Conservation (phyloP, 2,113 vertebrate genomes). For the Nothoprocta pentlandii region DNA sequence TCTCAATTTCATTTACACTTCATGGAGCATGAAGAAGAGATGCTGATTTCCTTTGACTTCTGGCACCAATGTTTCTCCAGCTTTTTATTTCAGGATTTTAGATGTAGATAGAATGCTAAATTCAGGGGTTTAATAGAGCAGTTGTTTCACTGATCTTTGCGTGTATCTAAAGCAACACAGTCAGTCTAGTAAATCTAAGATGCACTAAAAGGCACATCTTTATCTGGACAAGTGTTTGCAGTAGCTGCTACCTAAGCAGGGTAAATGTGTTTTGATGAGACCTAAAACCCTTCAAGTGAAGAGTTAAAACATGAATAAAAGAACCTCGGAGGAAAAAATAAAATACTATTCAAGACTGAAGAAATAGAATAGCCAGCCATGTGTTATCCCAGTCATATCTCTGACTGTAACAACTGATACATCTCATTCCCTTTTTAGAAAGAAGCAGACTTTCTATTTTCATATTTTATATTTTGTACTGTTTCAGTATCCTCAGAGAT, state of each 20-base stretch:
- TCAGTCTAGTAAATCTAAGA: too few relatives aligned
- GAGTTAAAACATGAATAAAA: not conserved
- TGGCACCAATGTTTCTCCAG: constrained; percentile 50
- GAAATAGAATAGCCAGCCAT: not conserved
- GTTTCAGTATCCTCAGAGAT: not conserved
- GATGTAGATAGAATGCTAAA: not conserved
- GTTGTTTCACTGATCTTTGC: not conserved
- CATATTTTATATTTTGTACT: not conserved
- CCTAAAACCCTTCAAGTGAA: not conserved
- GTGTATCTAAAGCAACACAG: not conserved
- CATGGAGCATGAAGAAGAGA: constrained; percentile 13
- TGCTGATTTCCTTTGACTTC: constrained; percentile 32
- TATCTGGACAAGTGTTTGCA: not conserved
- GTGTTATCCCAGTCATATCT: not conserved
- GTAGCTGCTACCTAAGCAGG: not conserved
- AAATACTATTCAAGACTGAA: not conserved
- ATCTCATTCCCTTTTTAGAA: not conserved
- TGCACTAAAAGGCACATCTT: not conserved
- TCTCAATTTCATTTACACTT: constrained; percentile 20
- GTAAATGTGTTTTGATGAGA: not conserved
- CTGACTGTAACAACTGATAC: not conserved
- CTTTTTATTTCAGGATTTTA: constrained; percentile 31
- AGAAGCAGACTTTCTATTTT: not conserved
- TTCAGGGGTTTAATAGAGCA: not conserved
- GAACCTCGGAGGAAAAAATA: not conserved